Evolutionary conservation across 2,113 vertebrate genomes (phyloP).

Genomic region (Orthonyx spaldingii): DNA sequence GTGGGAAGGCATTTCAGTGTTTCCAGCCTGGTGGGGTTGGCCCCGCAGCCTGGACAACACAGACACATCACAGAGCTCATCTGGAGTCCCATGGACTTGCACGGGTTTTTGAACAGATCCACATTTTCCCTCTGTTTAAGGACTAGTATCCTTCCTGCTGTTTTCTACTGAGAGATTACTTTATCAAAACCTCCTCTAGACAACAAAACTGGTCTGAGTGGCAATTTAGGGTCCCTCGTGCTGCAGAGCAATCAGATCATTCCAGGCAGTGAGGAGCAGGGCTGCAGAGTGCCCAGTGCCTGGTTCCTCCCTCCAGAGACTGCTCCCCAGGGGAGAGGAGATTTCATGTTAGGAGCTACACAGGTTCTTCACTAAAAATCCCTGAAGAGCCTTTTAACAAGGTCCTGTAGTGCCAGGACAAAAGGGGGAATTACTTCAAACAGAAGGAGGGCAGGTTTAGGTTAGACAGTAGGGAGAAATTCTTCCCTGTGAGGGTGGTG

Average conservation of each 20-base stretch:
- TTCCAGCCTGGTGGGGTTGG: not conserved
- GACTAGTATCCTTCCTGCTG: not conserved
- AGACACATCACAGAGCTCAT: not conserved
- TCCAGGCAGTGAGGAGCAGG: not conserved
- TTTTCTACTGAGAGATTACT: not conserved
- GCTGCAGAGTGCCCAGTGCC: not conserved
- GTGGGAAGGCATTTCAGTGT: not conserved
- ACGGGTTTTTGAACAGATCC: not conserved
- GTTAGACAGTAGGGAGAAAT: not conserved
- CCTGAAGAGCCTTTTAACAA: not conserved
- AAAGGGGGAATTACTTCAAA: not conserved
- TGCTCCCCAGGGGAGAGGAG: not conserved
- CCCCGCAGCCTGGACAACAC: fast-evolving
- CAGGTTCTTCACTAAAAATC: not conserved
- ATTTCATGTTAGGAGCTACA: not conserved
- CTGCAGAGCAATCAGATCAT: not conserved
- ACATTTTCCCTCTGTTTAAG: not conserved
- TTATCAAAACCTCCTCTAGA: not conserved
- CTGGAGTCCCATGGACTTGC: not conserved
- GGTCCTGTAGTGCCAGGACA: not conserved
- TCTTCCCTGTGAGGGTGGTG: not conserved
- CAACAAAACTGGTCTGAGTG: not conserved
- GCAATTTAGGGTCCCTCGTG: not conserved
- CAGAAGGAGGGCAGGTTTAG: not conserved
- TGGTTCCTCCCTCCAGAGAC: not conserved